phyloP scores from a whole-genome alignment of 2,113 vertebrate species.

The Barnardius zonarius region DNA sequence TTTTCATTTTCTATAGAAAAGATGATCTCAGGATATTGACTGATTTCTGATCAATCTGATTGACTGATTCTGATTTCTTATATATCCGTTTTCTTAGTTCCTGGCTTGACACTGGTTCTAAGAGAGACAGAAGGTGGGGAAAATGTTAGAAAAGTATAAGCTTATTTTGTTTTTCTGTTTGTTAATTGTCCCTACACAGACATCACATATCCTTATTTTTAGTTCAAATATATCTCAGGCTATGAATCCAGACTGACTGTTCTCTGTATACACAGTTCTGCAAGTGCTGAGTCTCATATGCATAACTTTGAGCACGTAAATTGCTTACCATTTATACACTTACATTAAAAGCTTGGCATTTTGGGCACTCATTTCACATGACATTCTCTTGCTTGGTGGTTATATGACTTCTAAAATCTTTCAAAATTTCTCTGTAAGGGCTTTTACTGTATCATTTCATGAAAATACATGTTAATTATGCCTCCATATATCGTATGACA shows the following conservation, averaged over 20 bases:
- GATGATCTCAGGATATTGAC: background rate
- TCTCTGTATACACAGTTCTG: background rate
- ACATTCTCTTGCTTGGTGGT: background rate
- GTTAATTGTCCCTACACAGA: background rate
- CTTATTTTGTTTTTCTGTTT: background rate
- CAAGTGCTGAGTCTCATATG: accelerated
- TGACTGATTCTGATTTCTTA: background rate
- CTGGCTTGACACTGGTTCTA: background rate
- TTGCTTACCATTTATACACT: background rate
- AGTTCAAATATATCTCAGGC: background rate
- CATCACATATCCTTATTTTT: background rate
- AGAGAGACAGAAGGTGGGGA: background rate
- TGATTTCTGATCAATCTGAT: background rate
- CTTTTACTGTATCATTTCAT: background rate
- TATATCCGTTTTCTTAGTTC: background rate
- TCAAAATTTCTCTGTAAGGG: background rate
- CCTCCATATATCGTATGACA: background rate
- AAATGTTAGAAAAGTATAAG: background rate
- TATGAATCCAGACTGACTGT: background rate
- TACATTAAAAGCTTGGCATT: background rate
- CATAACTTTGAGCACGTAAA: background rate
- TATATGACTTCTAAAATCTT: background rate
- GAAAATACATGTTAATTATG: background rate
- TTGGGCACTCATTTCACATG: background rate
- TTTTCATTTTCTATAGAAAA: conserved; percentile 16